A percentile compares a stretch with the other conserved stretches of the same genome.
phyloP scores from a whole-genome alignment of 2,113 vertebrate species.

The Bettongia penicillata region DNA sequence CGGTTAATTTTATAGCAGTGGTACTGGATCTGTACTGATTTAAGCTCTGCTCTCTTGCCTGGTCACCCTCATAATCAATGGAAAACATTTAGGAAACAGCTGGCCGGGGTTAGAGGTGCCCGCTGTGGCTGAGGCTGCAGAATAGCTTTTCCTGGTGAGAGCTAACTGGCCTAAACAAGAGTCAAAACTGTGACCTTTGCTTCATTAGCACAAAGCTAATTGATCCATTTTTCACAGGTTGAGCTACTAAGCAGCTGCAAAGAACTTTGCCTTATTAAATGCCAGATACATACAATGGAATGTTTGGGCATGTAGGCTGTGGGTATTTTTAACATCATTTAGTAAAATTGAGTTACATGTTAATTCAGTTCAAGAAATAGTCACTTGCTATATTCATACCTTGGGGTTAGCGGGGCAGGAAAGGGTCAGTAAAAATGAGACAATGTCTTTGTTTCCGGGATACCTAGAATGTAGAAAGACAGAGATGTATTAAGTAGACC shows the following conservation, averaged over 20 bases:
- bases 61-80: not conserved
- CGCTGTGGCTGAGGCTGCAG: not conserved
- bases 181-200: not conserved
- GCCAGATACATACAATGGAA: not conserved
- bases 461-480: not conserved
- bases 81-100: not conserved
- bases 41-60: not conserved
- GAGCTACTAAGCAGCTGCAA: not conserved
- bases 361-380: not conserved
- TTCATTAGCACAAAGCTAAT: not conserved
- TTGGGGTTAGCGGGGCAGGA: not conserved
- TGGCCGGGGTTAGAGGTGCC: not conserved
- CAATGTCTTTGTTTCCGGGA: not conserved
- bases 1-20: not conserved
- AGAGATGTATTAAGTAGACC: not conserved
- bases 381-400: not conserved
- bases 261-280: not conserved
- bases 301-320: not conserved
- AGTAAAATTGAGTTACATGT: not conserved
- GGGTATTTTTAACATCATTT: not conserved
- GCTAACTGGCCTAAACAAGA: not conserved
- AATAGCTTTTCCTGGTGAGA: not conserved
- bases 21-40: not conserved
- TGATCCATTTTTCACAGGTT: not conserved
- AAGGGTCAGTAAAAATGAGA: not conserved